Evolutionary conservation across 2,113 vertebrate species (phyloP).

Genomic region (Loxodonta africana): DNA sequence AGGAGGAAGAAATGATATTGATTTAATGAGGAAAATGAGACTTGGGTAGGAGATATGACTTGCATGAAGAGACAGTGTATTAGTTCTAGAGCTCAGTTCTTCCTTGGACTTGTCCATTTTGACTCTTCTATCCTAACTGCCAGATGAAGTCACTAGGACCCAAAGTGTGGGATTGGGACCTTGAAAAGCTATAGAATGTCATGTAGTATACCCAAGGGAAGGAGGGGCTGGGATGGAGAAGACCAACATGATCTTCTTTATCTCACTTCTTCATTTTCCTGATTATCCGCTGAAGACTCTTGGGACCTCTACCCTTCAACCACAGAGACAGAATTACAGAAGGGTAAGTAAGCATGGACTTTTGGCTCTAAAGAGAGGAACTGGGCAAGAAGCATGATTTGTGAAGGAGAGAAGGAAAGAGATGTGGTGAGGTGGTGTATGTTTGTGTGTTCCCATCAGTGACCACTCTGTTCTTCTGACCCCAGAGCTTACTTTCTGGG

Average conservation of each 20-base stretch:
- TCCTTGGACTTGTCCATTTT: background rate
- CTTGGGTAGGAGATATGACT: background rate
- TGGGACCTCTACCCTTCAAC: background rate
- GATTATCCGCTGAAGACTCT: background rate
- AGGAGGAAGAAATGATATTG: background rate
- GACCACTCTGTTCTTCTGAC: background rate
- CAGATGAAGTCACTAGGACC: background rate
- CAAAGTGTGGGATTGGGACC: background rate
- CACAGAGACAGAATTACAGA: background rate
- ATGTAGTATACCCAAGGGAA: too few species aligned
- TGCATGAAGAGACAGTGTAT: background rate
- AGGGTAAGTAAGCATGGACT: background rate
- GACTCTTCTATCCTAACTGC: background rate
- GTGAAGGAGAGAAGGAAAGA: background rate
- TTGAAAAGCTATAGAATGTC: background rate
- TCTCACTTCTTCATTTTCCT: background rate
- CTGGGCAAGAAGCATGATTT: fast-evolving
- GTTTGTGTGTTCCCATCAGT: fast-evolving
- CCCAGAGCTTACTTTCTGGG: conserved; percentile 7
- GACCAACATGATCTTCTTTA: fast-evolving
- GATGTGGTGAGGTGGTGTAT: fast-evolving
- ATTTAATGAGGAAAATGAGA: background rate
- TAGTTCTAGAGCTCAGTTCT: background rate
- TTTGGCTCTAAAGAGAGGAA: background rate
- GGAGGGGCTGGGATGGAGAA: background rate